Evolutionary conservation across 2,797 vertebrate genomes (phyloP), one percentile per base, ranked within the genome.

Genomic region (Myripristis murdjan): DNA sequence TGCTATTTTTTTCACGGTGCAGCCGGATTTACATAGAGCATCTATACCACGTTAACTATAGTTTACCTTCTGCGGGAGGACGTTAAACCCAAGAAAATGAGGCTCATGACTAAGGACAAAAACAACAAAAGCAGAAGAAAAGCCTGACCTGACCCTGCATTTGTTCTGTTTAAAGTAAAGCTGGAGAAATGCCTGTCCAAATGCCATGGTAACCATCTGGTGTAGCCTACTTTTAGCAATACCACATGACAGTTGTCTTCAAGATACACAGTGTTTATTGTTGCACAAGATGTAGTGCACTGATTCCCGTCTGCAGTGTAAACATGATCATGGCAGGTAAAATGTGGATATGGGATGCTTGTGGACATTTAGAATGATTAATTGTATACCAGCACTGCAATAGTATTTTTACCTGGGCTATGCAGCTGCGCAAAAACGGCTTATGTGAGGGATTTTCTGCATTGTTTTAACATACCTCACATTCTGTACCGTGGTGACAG

Each of bases 261-360:
- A 23, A 22, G 72, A 23, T 46, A 26, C 14, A 9, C 20, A 18
- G 16, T 20, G 1, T 1, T 41, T 31, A 22, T 33, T 49, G 56
- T 65, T 59, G 12, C 57, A 64, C 46, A 48, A 46, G 51, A 35
- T 20, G 16, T 6, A 6, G n/a, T 3, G 44, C 20, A 20, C n/a
- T n/a, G 20, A 58, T 10, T 73, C 46, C 24, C 48, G 33, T 35
- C 47, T 31, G 28, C 15, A 37, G 49, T 10, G 41, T 11, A 31
- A 24, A 65, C 20, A 77, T 28, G 58, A 58, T 64, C 59, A 73
- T 70, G 74, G 59, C 63, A 63, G 70, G 60, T 60, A 22, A 75
- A 61, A 70, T 14, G 46, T 57, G 68, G 67, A 56, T 56, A 31
- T 51, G 52, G 47, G 52, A 66, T 44, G 47, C 6, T 7, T 39